Evolutionary conservation across 2,888 invertebrate genomes (phyloP).

Genomic region (Coenonympha arcania): DNA sequence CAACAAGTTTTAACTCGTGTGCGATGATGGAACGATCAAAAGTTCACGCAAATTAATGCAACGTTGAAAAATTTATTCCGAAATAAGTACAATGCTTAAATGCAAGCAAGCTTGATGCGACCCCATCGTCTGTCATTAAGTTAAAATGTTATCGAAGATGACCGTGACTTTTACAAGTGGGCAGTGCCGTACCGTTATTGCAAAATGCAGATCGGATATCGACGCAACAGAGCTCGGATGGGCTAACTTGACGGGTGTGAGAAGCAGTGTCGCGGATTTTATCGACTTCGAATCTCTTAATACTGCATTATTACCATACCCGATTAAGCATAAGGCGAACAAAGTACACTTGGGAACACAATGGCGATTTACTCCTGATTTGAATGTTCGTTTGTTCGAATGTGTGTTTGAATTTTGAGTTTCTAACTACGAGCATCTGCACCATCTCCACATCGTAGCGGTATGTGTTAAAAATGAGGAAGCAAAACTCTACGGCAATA

Average conservation of each 20-base stretch:
- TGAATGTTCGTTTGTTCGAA: no score
- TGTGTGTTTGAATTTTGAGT: no score
- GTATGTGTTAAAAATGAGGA: no score
- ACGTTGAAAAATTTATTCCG: slow-evolving; percentile 24
- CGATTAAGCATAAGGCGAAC: no score
- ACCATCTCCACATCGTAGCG: no score
- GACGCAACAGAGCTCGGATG: slow-evolving; percentile 50
- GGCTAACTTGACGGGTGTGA: no score
- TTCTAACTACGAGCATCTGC: no score
- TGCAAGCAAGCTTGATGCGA: slow-evolving; percentile 28
- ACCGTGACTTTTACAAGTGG: slow-evolving; percentile 39
- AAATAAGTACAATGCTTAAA: slow-evolving; percentile 24
- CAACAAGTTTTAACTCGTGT: not conserved
- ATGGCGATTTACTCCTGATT: no score
- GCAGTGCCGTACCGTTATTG: slow-evolving; percentile 51
- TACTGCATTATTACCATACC: no score
- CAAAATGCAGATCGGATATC: slow-evolving; percentile 49
- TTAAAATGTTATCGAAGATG: slow-evolving; percentile 32
- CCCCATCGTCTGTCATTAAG: slow-evolving; percentile 35
- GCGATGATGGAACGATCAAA: slow-evolving; percentile 9
- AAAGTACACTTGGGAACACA: no score
- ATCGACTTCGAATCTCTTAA: not conserved
- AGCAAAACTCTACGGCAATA: no score
- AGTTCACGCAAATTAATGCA: slow-evolving; percentile 20
- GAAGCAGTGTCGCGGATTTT: no score